Conservation (phyloP, 1,140 invertebrate genomes). For the Anadara kagoshimensis region DNA sequence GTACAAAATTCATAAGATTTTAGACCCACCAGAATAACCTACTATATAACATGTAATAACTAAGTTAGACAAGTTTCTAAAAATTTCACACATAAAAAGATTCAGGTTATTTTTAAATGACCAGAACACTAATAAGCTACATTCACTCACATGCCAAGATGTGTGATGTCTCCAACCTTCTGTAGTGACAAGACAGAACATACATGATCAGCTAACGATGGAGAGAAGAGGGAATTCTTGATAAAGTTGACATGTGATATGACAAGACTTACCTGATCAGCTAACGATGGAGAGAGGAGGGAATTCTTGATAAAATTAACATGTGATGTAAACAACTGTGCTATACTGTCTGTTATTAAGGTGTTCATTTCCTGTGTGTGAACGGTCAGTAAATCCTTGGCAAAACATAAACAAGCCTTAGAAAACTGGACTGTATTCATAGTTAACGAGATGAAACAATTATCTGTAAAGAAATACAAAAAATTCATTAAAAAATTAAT, state of each 20-base stretch:
- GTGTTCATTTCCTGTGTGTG: conserved; percentile 80
- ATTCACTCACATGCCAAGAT: too few species aligned
- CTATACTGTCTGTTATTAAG: conserved; percentile 79
- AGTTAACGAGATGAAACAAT: conserved; percentile 82
- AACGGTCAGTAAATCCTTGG: conserved; percentile 83
- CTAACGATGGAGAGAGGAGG: conserved; percentile 77
- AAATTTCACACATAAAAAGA: too few species aligned
- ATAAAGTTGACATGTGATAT: conserved; percentile 80
- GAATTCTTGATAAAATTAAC: conserved; percentile 80
- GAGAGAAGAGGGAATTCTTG: conserved; percentile 70
- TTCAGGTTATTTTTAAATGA: too few species aligned
- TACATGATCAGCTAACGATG: conserved; percentile 78
- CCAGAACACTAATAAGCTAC: too few species aligned
- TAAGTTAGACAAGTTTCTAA: too few species aligned
- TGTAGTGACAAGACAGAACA: conserved; percentile 24
- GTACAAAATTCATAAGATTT: too few species aligned
- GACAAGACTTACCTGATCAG: conserved; percentile 75
- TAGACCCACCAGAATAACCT: too few species aligned
- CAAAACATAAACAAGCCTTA: conserved; percentile 80
- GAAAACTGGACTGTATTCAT: conserved; percentile 83
- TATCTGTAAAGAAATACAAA: conserved; percentile 76
- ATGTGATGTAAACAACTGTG: conserved; percentile 81
- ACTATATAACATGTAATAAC: too few species aligned
- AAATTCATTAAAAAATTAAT: conserved; percentile 51
- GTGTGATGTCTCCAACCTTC: too few species aligned